These are phyloP conservation scores for Pecten maximus DNA, from an alignment of 2,888 invertebrate species.

Conservation along the genomic window DNA sequence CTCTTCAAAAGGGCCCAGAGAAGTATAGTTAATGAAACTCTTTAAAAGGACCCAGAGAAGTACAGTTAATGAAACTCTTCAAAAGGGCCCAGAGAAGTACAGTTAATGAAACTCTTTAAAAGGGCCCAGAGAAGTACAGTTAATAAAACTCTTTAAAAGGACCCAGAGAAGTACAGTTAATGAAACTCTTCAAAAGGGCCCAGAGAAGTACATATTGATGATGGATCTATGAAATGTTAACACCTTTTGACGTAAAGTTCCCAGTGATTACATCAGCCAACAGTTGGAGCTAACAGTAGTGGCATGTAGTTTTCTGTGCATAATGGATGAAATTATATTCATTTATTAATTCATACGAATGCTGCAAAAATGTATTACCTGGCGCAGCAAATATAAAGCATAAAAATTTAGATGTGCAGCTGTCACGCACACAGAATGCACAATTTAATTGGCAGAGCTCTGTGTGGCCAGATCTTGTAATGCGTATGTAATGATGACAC, in stretches of 20 bases:
- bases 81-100: no score
- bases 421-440: constrained; percentile 12
- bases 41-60: no score
- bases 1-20: no score
- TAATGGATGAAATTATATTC: not conserved
- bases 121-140: no score
- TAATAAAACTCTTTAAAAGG: no score
- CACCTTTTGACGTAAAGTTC: not conserved
- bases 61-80: no score
- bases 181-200: not conserved
- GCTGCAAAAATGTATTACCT: not conserved
- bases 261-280: not conserved
- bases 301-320: not conserved
- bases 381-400: not conserved
- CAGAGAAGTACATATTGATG: not conserved
- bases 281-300: not conserved
- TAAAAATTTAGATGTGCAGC: not conserved
- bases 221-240: not conserved
- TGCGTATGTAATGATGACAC: not conserved
- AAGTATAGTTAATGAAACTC: no score
- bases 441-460: not conserved
- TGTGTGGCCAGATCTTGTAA: not conserved
- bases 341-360: not conserved
- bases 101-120: no score
- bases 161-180: not conserved